These are phyloP conservation scores for Lasiurus cinereus DNA, from an alignment of 2,113 vertebrate genomes.

Conservation along the genomic window DNA sequence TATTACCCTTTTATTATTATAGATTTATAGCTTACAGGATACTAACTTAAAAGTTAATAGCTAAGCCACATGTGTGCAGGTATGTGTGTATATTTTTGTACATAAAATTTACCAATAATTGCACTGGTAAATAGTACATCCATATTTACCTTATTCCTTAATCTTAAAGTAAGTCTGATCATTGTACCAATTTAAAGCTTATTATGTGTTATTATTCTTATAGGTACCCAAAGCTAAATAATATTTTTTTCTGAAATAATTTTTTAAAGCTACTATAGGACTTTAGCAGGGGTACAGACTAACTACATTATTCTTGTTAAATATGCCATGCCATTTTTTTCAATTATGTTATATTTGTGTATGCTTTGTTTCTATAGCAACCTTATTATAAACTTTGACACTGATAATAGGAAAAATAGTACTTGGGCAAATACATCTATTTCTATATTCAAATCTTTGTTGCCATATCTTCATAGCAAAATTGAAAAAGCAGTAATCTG, in stretches of 20 bases:
- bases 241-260: not conserved
- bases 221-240: not conserved
- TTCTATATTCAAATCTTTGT: not conserved
- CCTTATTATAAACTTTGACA: not conserved
- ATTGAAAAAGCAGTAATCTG: not conserved
- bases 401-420: not conserved
- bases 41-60: not conserved
- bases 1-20: too few species aligned
- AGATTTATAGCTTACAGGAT: not conserved
- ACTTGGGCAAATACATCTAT: not conserved
- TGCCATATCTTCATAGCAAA: not conserved
- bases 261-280: not conserved
- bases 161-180: not conserved
- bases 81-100: not conserved
- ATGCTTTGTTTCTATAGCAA: not conserved
- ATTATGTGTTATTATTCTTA: not conserved
- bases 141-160: not conserved
- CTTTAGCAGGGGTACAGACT: not conserved
- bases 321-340: not conserved
- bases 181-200: not conserved
- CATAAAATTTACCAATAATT: not conserved
- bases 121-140: not conserved
- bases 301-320: not conserved
- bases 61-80: accelerated
- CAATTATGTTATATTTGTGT: not conserved